These are phyloP conservation scores for Chitala chitala DNA, from an alignment of 2,113 vertebrate species.

Conservation along the genomic window DNA sequence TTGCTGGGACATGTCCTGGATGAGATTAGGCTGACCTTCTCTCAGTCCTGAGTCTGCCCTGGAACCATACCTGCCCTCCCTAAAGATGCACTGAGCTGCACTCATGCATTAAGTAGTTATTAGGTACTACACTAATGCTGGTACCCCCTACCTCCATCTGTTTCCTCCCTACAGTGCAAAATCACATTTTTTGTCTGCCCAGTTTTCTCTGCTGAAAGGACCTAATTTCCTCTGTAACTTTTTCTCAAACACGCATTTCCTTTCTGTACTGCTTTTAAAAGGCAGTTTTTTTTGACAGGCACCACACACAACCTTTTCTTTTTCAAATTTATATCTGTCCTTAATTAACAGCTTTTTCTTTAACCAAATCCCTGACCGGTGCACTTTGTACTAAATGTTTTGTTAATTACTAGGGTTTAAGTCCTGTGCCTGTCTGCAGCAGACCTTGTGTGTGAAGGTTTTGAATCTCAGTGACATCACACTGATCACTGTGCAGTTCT, in stretches of 20 bases:
- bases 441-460: too few relatives aligned
- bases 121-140: neutral
- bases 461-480: too few relatives aligned
- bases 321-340: too few relatives aligned
- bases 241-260: neutral
- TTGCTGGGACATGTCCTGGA: constrained; percentile 89
- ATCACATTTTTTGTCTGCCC: constrained; percentile 29
- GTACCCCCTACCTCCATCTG: neutral
- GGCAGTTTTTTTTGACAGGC: neutral
- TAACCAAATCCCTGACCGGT: too few relatives aligned
- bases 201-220: neutral
- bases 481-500: neutral
- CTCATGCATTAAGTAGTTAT: neutral
- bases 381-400: too few relatives aligned
- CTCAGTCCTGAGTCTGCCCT: constrained; percentile 76
- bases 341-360: too few relatives aligned
- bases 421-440: too few relatives aligned
- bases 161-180: neutral
- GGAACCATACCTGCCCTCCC: neutral
- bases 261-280: neutral
- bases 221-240: constrained; percentile 2
- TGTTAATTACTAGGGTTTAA: too few relatives aligned
- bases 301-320: too few relatives aligned
- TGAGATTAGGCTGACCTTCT: constrained; percentile 89
- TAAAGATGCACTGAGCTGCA: neutral